These are phyloP conservation scores for Tragelaphus buxtoni DNA, from an alignment of 2,113 vertebrate species.

Conservation along the genomic window DNA sequence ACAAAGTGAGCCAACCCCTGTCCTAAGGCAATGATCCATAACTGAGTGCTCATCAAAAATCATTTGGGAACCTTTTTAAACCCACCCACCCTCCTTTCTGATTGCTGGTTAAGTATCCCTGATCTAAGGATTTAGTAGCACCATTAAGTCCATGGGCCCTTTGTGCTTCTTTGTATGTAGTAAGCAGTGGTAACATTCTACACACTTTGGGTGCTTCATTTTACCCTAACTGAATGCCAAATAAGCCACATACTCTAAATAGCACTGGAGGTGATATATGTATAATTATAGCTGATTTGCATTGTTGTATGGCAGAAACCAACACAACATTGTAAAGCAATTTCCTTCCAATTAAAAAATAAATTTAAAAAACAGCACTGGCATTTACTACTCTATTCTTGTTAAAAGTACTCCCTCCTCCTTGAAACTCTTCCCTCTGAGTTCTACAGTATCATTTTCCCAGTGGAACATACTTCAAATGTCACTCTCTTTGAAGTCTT, in stretches of 20 bases:
- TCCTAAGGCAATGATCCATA: background rate
- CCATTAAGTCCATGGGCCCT: background rate
- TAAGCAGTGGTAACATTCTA: background rate
- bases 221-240: background rate
- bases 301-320: background rate
- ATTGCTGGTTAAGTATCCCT: background rate
- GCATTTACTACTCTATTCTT: background rate
- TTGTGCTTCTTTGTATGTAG: background rate
- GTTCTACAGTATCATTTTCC: background rate
- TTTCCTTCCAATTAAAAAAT: background rate
- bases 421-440: background rate
- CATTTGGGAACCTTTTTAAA: background rate
- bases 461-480: constrained; percentile 18
- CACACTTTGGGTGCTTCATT: background rate
- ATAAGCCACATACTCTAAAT: background rate
- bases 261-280: background rate
- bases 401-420: constrained; percentile 12
- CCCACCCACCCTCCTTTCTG: background rate
- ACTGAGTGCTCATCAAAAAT: background rate
- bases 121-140: background rate
- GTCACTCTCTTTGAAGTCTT: background rate
- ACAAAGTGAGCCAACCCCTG: background rate
- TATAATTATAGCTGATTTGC: background rate
- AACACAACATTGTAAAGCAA: background rate
- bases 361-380: background rate